phyloP scores from a whole-genome alignment of 1,140 invertebrate species.

The Heliconius eleuchia region DNA sequence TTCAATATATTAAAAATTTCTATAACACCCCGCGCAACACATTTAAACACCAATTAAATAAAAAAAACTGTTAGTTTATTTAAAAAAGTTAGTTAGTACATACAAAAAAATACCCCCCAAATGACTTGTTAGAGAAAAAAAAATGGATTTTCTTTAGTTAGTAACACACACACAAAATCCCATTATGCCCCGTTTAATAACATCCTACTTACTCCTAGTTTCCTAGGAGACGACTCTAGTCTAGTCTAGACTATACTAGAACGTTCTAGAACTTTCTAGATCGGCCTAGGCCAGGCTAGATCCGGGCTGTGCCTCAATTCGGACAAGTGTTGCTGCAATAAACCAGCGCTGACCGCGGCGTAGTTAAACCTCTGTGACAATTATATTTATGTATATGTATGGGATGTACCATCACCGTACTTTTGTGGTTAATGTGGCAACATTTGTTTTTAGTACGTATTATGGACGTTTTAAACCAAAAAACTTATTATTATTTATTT shows the following conservation, averaged over 20 bases:
- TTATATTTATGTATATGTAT: slow-evolving; percentile 49
- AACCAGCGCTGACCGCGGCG: slow-evolving; percentile 76
- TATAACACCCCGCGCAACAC: neutral
- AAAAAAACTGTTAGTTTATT: slow-evolving; percentile 7
- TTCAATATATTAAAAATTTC: neutral
- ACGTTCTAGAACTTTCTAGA: slow-evolving; percentile 2
- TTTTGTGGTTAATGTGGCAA: slow-evolving; percentile 56
- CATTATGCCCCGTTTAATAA: slow-evolving; percentile 44
- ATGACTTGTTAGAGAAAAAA: neutral
- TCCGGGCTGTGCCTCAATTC: slow-evolving; percentile 72
- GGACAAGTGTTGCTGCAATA: slow-evolving; percentile 77
- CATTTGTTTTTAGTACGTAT: slow-evolving; percentile 35
- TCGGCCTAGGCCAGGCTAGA: slow-evolving; percentile 49
- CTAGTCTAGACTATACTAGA: slow-evolving; percentile 42
- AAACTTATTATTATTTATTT: too few relatives aligned
- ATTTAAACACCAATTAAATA: slow-evolving; percentile 22
- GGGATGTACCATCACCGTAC: slow-evolving; percentile 73
- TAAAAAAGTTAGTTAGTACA: slow-evolving; percentile 14
- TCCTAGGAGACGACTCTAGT: slow-evolving; percentile 51
- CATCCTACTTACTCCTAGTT: slow-evolving; percentile 52
- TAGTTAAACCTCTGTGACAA: slow-evolving; percentile 80
- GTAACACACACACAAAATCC: slow-evolving; percentile 40
- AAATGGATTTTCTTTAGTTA: neutral
- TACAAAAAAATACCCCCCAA: neutral
- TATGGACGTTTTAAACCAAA: too few relatives aligned